Percentiles rank a stretch among this genome's conserved stretches.
phyloP scores from a whole-genome alignment of 1,140 invertebrate species.

The Orchestia grillus region DNA sequence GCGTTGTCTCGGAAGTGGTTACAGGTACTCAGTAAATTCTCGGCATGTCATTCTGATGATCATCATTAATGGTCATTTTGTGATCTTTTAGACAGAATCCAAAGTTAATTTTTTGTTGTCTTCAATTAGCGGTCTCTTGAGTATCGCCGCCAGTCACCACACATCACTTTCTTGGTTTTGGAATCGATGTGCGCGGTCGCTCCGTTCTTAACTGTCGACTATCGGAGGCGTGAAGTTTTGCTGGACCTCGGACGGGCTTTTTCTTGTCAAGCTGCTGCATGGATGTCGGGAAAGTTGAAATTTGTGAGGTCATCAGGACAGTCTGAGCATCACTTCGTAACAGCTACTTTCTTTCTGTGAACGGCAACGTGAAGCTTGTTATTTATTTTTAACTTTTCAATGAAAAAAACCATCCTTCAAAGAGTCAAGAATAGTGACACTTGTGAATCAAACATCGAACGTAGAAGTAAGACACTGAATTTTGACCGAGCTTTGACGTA shows the following conservation, averaged over 20 bases:
- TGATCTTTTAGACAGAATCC: constrained; percentile 2
- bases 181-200: not conserved
- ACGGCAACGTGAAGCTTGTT: not conserved
- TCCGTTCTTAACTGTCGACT: not conserved
- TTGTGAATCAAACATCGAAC: not conserved
- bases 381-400: not conserved
- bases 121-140: constrained; percentile 1
- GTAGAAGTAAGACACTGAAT: not conserved
- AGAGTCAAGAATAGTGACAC: too few relatives aligned
- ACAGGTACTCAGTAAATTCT: not conserved
- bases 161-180: constrained; percentile 52
- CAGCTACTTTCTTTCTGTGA: not conserved
- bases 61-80: not conserved
- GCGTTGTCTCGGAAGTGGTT: constrained; percentile 22
- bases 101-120: not conserved
- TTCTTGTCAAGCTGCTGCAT: not conserved
- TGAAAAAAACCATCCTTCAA: not conserved
- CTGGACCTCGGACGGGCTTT: not conserved
- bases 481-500: not conserved
- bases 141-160: constrained; percentile 13
- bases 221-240: not conserved
- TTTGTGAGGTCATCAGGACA: not conserved
- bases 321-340: not conserved
- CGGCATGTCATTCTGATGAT: constrained; percentile 17
- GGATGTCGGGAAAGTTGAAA: not conserved